Conservation (phyloP, 2,113 vertebrate species). For the Ascaphus truei region DNA sequence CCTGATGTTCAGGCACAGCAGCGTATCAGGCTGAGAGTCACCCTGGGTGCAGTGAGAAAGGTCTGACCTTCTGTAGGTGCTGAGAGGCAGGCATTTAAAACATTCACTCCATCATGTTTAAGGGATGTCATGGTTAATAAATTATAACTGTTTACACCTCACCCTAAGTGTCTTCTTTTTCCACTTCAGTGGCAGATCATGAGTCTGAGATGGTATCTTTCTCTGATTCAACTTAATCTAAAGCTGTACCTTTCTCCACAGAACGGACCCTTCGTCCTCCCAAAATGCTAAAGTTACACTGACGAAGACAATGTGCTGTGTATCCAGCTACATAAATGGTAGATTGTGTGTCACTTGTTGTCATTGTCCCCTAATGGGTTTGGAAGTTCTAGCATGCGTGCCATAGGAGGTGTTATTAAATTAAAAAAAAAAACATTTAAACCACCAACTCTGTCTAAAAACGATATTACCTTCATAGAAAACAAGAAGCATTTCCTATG, state of each 20-base stretch:
- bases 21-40: conserved; percentile 17
- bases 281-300: conserved; percentile 51
- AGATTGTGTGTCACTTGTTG: too few species aligned
- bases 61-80: conserved; percentile 62
- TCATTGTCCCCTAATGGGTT: too few species aligned
- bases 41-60: conserved; percentile 44
- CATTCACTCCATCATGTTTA: conserved; percentile 65
- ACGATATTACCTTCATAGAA: too few species aligned
- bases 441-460: too few species aligned
- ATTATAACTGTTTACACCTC: conserved; percentile 71
- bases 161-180: conserved; percentile 63
- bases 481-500: too few species aligned
- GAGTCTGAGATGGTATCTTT: conserved; percentile 60
- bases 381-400: too few species aligned
- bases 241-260: conserved; percentile 64
- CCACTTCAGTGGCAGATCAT: conserved; percentile 63
- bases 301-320: too few species aligned
- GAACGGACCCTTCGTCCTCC: conserved; percentile 1
- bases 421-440: too few species aligned
- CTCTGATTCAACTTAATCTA: conserved; percentile 52
- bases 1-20: too few species aligned
- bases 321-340: too few species aligned
- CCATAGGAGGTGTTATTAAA: too few species aligned
- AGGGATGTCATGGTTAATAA: conserved; percentile 74
- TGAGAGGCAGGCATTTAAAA: conserved; percentile 64